Base-by-base conservation (phyloP, 2,797 vertebrate species). In the Crocodylus rhombifer region DNA sequence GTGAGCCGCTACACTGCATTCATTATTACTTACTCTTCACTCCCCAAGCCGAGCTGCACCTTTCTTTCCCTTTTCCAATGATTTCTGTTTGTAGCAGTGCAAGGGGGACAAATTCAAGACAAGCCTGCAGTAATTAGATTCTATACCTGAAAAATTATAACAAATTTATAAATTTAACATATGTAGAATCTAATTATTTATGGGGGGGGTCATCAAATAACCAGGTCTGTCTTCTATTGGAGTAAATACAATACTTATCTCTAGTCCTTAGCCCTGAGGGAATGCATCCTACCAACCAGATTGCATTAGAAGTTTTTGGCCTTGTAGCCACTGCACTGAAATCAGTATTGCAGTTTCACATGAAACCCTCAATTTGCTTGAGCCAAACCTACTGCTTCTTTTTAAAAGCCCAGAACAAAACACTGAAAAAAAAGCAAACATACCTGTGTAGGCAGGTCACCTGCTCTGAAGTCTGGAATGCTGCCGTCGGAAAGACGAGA, bases 381-480 rank as follows among this genome's bases (percentile, higher is more conserved):
- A 36, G 51, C 36, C 8, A 63, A 0, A 0, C 6, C 6, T 14
- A 36, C 33, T 26, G n/a, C 57, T 89, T 28, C 77, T 79, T 63
- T 14, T 81, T n/a, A 88, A 91, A 73, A 82, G 33, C 5, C 15
- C 80, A 88, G 26, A 42, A 2, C 23, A 25, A 71, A 73, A n/a
- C 16, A 73, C 25, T 36, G 79, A 82, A 79, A 71, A 96, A 96
- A 97, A 15, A 2, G 18, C 61, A 58, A 87, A 95, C 91, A 0
- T 98, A 99, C 99, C 99, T 98, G 98, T 21, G 95, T 91, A 58
- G 98, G 96, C 30, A 97, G 87, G 93, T 99, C 98, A 30, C 97
- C 97, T 62, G 96, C 97, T 26, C 98, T 97, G 2, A 97, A 97
- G 81, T 98, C 98, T 1, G 97, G 96, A 87, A 98, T 97, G 61